Evolutionary conservation across 2,113 vertebrate species (phyloP).

Genomic region (Opisthocomus hoazin): DNA sequence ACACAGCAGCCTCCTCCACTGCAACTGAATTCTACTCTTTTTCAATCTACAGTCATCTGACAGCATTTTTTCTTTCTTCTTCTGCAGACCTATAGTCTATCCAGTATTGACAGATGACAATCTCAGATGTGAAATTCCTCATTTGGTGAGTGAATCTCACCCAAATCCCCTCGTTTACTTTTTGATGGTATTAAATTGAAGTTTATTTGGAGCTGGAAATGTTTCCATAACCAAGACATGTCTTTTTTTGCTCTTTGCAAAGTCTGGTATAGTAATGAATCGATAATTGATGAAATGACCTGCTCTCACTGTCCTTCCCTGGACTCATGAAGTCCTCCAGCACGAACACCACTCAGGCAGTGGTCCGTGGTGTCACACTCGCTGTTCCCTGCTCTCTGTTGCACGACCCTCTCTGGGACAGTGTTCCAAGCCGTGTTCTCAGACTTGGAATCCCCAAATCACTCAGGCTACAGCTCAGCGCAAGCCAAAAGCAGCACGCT

Average conservation of each 20-base stretch:
- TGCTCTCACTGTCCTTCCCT: neutral
- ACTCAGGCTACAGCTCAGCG: neutral
- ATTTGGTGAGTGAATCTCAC: neutral
- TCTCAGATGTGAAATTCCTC: neutral
- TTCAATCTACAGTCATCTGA: neutral
- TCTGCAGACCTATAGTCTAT: neutral
- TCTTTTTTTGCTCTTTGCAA: neutral
- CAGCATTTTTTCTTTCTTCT: neutral
- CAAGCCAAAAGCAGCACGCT: neutral
- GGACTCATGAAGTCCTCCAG: neutral
- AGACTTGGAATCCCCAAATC: neutral
- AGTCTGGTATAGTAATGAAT: neutral
- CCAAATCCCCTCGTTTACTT: neutral
- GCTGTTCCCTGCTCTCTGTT: neutral
- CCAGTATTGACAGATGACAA: neutral
- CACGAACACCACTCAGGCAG: rapidly evolving
- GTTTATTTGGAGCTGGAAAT: neutral
- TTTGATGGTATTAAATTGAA: neutral
- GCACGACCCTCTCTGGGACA: rapidly evolving
- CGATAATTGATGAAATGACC: neutral
- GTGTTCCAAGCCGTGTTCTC: neutral
- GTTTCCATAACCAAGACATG: neutral
- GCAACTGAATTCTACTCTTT: neutral
- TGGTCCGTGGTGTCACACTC: rapidly evolving
- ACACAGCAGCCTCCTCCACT: neutral